These are phyloP conservation scores for Drosophila rhopaloa DNA, from an alignment of 1,140 invertebrate species.

Conservation along the genomic window DNA sequence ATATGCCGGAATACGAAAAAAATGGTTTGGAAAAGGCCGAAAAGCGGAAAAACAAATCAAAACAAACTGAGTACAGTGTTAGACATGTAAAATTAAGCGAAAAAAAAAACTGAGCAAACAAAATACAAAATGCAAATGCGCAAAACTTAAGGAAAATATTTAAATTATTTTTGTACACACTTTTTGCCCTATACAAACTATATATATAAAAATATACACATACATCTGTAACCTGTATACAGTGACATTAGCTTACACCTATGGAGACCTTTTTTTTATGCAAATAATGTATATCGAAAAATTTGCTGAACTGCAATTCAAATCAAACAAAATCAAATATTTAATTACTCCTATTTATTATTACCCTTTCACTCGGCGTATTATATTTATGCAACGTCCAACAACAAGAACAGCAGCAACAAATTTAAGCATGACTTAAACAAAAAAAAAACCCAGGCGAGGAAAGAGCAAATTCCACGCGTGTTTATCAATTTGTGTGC, in stretches of 20 bases:
- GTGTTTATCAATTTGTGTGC: conserved; percentile 24
- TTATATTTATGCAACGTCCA: conserved; percentile 9
- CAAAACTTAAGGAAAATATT: conserved; percentile 63
- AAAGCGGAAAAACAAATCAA: conserved; percentile 9
- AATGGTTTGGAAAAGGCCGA: conserved; percentile 13
- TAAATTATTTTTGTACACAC: conserved; percentile 54
- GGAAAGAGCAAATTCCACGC: conserved; percentile 19
- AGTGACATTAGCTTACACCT: conserved; percentile 25
- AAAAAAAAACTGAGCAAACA: conserved; percentile 23
- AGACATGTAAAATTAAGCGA: conserved; percentile 35
- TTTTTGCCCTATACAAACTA: conserved; percentile 8
- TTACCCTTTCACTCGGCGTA: conserved; percentile 7
- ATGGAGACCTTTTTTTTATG: conserved; percentile 23
- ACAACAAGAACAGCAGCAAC: conserved; percentile 3
- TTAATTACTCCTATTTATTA: conserved; percentile 42
- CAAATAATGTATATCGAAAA: conserved; percentile 37
- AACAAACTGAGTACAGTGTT: conserved; percentile 62
- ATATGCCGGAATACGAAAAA: conserved; percentile 13
- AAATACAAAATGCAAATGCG: conserved; percentile 21
- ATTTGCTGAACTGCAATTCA: conserved; percentile 7
- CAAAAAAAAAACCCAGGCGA: neutral
- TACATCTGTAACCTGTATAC: conserved; percentile 30
- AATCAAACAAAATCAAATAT: conserved; percentile 38
- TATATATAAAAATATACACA: conserved; percentile 10
- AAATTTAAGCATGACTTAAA: conserved; percentile 13